Percentiles rank a stretch among this genome's conserved stretches.
These are phyloP conservation scores for Adelges cooleyi DNA, from an alignment of 1,140 invertebrate genomes.

Conservation along the genomic window DNA sequence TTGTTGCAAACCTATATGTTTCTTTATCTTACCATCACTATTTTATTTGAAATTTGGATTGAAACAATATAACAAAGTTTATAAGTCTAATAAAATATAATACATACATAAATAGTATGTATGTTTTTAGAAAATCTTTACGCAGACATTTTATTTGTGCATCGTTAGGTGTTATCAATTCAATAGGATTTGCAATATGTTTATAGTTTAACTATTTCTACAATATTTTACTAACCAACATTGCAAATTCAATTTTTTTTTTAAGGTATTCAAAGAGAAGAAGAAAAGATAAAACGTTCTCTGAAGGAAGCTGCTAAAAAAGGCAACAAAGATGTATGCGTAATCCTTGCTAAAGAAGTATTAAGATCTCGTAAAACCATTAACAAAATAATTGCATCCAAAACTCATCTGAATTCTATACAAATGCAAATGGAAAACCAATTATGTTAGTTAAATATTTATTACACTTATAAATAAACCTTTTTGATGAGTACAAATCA, in stretches of 20 bases:
- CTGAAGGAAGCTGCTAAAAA: slow-evolving; percentile 95
- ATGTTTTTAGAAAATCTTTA: no score
- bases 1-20: no score
- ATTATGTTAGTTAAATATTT: slow-evolving; percentile 49
- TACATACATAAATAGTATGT: no score
- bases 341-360: slow-evolving; percentile 91
- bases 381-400: slow-evolving; percentile 83
- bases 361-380: slow-evolving; percentile 80
- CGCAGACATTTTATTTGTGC: slow-evolving; percentile 8
- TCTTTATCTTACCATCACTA: no score
- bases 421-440: slow-evolving; percentile 98
- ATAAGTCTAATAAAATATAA: no score
- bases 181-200: not conserved
- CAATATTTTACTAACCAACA: no score
- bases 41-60: no score
- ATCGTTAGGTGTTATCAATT: not conserved
- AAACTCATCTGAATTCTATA: slow-evolving; percentile 96
- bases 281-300: slow-evolving; percentile 89
- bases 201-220: not conserved
- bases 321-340: slow-evolving; percentile 87
- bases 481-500: no score
- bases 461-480: not conserved
- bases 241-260: slow-evolving; percentile 22
- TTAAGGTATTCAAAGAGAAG: slow-evolving; percentile 84
- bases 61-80: no score